These are phyloP conservation scores for Diuraphis noxia DNA, from an alignment of 1,140 invertebrate species.

Conservation along the genomic window DNA sequence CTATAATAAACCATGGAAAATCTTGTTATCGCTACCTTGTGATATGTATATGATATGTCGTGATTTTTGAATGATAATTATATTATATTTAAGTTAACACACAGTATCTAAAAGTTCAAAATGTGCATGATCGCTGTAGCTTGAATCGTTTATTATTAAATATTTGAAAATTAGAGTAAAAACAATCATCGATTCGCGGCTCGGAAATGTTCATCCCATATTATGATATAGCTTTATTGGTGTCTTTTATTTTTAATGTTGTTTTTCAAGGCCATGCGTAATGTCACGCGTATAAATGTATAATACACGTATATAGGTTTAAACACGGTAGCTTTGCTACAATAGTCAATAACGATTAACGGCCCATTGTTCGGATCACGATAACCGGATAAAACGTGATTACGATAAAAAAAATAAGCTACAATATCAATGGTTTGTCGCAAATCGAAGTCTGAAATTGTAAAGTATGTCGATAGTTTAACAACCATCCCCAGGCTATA, in stretches of 20 bases:
- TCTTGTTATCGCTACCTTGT: neutral
- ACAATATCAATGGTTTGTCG: neutral
- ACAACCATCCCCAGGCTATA: neutral
- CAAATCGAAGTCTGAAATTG: neutral
- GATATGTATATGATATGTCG: neutral
- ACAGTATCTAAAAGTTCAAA: neutral
- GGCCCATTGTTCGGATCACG: neutral
- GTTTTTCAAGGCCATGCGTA: neutral
- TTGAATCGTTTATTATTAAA: neutral
- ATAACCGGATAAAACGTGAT: neutral
- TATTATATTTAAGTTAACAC: neutral
- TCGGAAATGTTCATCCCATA: neutral
- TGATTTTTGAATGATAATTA: neutral
- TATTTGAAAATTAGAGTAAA: neutral
- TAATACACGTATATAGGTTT: too few relatives aligned
- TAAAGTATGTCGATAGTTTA: conserved; percentile 38
- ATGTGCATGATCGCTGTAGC: neutral
- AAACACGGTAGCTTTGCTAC: neutral
- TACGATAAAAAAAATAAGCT: neutral
- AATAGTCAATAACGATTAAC: conserved; percentile 19
- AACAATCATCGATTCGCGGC: neutral
- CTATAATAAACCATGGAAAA: too few relatives aligned
- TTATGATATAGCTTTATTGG: neutral
- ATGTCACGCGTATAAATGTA: too few relatives aligned
- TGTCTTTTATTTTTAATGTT: neutral